Conservation (phyloP, 2,797 vertebrate genomes). For the Typhlichthys subterraneus region DNA sequence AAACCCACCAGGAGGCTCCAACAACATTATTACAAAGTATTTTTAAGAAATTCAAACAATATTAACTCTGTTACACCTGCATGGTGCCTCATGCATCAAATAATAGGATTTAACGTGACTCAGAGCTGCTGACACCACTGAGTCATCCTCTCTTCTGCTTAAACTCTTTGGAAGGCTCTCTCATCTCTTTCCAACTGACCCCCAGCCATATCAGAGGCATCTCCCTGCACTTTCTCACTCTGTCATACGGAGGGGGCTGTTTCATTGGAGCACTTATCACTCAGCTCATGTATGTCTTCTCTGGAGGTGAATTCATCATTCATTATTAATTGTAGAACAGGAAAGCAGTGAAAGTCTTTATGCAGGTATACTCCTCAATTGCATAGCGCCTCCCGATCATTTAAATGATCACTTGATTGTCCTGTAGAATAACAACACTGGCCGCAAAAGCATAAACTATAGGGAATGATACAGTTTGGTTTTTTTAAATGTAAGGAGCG, state of each 20-base stretch:
- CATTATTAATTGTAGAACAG: neutral
- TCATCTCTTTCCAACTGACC: slow-evolving; percentile 83
- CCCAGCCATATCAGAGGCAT: slow-evolving; percentile 83
- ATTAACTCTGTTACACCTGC: too few species aligned
- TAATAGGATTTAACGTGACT: neutral
- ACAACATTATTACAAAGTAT: too few species aligned
- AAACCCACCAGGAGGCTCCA: too few species aligned
- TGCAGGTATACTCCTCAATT: neutral
- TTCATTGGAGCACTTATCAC: slow-evolving; percentile 86
- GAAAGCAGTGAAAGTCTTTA: neutral
- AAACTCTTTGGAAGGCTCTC: slow-evolving; percentile 67
- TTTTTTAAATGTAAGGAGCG: too few species aligned
- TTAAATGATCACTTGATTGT: too few species aligned
- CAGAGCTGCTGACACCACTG: too few species aligned
- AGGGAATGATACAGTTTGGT: too few species aligned
- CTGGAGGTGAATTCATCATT: slow-evolving; percentile 63
- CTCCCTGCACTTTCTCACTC: slow-evolving; percentile 79
- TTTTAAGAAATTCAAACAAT: too few species aligned
- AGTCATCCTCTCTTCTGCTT: neutral
- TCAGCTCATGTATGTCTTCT: slow-evolving; percentile 78
- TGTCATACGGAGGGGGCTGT: slow-evolving; percentile 87
- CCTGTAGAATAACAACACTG: too few species aligned
- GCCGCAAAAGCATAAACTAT: too few species aligned
- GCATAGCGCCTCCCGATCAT: too few species aligned
- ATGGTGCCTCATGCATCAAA: neutral